phyloP scores from a whole-genome alignment of 2,888 invertebrate species.

The Cephus rjabovi region DNA sequence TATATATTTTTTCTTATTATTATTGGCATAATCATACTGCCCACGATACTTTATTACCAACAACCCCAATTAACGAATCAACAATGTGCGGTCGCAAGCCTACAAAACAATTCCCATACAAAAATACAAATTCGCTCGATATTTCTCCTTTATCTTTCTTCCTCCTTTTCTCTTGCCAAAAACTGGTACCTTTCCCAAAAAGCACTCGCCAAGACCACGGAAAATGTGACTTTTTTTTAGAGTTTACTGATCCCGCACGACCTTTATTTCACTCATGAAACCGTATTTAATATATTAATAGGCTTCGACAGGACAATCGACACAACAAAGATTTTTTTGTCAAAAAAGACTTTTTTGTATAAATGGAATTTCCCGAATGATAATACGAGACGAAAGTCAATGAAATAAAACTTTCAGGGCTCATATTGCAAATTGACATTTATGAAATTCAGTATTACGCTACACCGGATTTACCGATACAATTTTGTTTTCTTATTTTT shows the following conservation, averaged over 20 bases:
- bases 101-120: conserved; percentile 27
- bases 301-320: not conserved
- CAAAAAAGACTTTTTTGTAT: not conserved
- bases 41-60: not conserved
- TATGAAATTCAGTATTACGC: not conserved
- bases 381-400: too few species aligned
- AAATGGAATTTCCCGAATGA: too few species aligned
- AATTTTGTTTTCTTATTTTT: not conserved
- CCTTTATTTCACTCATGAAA: not conserved
- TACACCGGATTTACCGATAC: not conserved
- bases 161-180: not conserved
- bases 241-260: not conserved
- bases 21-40: conserved; percentile 4
- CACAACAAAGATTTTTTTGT: not conserved
- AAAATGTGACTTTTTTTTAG: not conserved
- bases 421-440: not conserved
- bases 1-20: conserved; percentile 12
- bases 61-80: not conserved
- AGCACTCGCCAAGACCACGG: not conserved
- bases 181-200: not conserved
- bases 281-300: not conserved
- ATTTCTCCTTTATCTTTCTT: not conserved
- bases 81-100: not conserved
- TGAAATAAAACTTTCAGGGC: too few species aligned
- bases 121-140: conserved; percentile 40